A percentile compares a stretch with the other conserved stretches of the same genome.
These are phyloP conservation scores for Rallus crepitans DNA, from an alignment of 2,797 vertebrate species.

Conservation along the genomic window DNA sequence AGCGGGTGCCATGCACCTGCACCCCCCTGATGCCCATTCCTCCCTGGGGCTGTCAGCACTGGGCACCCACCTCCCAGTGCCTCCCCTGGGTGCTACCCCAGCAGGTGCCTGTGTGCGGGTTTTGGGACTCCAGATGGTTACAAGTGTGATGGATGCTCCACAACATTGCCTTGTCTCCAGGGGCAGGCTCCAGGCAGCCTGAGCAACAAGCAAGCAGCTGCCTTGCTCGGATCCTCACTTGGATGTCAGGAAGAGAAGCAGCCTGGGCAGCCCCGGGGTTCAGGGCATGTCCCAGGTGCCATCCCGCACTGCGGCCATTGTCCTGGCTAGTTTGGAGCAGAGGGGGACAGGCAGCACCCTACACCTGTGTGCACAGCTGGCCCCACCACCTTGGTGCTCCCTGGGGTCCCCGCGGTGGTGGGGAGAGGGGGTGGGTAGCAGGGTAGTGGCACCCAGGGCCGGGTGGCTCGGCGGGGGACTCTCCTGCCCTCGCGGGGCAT, in stretches of 20 bases:
- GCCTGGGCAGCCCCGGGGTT: neutral
- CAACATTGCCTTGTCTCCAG: neutral
- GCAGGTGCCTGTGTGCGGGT: fast-evolving
- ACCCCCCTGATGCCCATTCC: neutral
- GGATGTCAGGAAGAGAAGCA: neutral
- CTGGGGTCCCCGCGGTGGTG: neutral
- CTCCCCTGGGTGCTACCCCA: neutral
- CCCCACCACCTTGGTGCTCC: neutral
- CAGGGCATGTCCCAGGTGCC: fast-evolving
- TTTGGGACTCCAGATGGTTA: fast-evolving
- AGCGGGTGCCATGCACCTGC: neutral
- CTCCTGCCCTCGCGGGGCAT: neutral
- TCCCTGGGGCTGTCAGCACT: too few species aligned
- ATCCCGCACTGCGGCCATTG: fast-evolving
- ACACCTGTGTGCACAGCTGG: neutral
- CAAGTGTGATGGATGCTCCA: neutral
- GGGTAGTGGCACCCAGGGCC: neutral
- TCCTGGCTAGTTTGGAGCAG: neutral
- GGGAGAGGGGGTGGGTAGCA: neutral
- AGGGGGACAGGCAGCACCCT: neutral
- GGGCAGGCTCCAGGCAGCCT: neutral
- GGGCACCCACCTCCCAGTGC: neutral
- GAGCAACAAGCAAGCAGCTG: neutral
- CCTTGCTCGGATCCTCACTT: neutral
- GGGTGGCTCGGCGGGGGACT: neutral